Conservation (phyloP, 2,888 invertebrate species). For the Himalopsyche tibetana region DNA sequence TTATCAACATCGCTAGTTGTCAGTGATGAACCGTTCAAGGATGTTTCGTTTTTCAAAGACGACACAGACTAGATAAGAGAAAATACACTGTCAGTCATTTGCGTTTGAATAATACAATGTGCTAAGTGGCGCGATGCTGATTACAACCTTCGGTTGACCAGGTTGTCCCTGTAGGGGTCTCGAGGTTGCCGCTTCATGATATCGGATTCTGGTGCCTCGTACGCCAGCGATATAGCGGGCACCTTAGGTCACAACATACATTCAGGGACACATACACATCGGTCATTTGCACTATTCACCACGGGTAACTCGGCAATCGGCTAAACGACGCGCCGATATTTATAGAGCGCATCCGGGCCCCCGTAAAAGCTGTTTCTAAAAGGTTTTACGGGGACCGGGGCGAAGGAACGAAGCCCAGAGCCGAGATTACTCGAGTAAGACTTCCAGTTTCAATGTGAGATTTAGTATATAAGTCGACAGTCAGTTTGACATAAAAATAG, state of each 20-base stretch:
- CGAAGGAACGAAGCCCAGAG: neutral
- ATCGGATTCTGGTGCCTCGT: slow-evolving; percentile 99
- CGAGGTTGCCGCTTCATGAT: slow-evolving; percentile 99
- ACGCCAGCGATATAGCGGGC: slow-evolving; percentile 99
- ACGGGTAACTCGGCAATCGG: slow-evolving; percentile 6
- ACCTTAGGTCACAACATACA: slow-evolving; percentile 85
- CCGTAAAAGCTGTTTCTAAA: slow-evolving; percentile 27
- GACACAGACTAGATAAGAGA: slow-evolving; percentile 63
- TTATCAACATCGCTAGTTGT: too few relatives aligned
- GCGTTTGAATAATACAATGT: slow-evolving; percentile 62
- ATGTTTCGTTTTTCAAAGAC: slow-evolving; percentile 21
- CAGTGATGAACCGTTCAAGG: neutral
- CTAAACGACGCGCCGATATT: neutral
- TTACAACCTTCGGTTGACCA: slow-evolving; percentile 98
- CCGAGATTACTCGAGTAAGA: slow-evolving; percentile 9
- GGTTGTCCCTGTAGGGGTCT: slow-evolving; percentile 98
- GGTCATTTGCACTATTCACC: slow-evolving; percentile 9
- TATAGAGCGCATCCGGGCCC: neutral
- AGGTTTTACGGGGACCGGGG: neutral
- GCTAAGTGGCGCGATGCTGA: slow-evolving; percentile 67
- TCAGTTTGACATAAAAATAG: slow-evolving; percentile 9
- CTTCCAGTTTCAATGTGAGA: neutral
- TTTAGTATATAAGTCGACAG: slow-evolving; percentile 10
- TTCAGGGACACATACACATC: slow-evolving; percentile 71
- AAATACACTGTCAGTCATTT: slow-evolving; percentile 65